phyloP scores from a whole-genome alignment of 1,140 invertebrate species.

The Andricus grossulariae region DNA sequence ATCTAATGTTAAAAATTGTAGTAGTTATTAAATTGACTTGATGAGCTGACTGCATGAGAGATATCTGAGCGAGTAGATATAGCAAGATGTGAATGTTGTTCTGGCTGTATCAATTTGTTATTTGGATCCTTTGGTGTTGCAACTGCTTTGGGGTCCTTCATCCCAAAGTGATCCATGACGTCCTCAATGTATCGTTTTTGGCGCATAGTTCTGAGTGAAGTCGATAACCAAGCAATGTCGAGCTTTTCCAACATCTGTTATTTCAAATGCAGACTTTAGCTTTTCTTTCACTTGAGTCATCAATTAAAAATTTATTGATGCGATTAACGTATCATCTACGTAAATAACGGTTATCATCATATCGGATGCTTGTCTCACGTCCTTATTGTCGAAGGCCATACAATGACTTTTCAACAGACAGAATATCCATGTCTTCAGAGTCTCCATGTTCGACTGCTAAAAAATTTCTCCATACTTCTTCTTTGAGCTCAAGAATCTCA shows the following conservation, averaged over 20 bases:
- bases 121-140: background rate
- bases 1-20: background rate
- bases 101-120: background rate
- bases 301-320: constrained; percentile 20
- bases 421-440: constrained; percentile 39
- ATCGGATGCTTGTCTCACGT: constrained; percentile 11
- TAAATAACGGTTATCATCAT: background rate
- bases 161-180: background rate
- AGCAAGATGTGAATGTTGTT: background rate
- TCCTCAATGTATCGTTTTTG: background rate
- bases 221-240: background rate
- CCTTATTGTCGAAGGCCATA: constrained; percentile 61
- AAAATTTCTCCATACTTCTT: background rate
- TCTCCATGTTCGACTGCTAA: constrained; percentile 32
- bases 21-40: background rate
- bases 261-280: background rate
- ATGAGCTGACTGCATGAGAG: background rate
- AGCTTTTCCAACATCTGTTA: constrained; percentile 24
- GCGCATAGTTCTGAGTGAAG: constrained; percentile 41
- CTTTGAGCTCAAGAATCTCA: too few relatives aligned
- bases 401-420: constrained; percentile 52
- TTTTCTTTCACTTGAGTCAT: constrained; percentile 32
- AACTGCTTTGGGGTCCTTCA: background rate
- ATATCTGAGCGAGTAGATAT: background rate
- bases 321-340: background rate